Conservation (phyloP, 2,113 vertebrate species). For the Eublepharis macularius region DNA sequence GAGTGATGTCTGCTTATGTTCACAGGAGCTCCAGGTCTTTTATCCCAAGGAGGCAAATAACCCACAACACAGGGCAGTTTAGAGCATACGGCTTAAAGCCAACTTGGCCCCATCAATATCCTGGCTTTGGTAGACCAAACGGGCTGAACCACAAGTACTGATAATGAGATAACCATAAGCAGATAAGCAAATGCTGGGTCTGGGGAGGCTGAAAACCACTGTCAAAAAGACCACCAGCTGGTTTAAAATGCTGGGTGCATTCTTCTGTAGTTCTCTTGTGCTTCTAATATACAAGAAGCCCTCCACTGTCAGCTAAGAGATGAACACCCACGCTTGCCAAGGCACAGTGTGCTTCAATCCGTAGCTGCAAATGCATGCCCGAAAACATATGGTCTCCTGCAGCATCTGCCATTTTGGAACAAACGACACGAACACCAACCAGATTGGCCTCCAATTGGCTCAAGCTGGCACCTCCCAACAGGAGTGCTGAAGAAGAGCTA, state of each 20-base stretch:
- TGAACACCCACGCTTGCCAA: not conserved
- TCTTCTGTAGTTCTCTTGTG: not conserved
- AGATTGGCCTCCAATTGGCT: not conserved
- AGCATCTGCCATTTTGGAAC: not conserved
- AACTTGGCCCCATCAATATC: no score
- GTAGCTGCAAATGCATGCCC: constrained; percentile 19
- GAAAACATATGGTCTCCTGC: not conserved
- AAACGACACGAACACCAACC: not conserved
- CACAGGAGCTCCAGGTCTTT: no score
- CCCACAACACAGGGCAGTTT: no score
- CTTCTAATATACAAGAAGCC: not conserved
- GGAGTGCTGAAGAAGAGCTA: not conserved
- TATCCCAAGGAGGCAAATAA: no score
- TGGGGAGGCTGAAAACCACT: not conserved
- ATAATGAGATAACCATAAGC: no score
- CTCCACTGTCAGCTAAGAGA: not conserved
- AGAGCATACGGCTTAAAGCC: no score
- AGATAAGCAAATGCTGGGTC: no score
- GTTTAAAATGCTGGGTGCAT: not conserved
- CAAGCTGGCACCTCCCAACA: not conserved
- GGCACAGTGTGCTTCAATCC: not conserved
- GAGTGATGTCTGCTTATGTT: no score
- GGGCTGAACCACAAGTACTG: no score
- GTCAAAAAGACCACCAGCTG: not conserved
- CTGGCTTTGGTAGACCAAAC: no score